Base-by-base conservation (phyloP, 2,113 vertebrate species). In the Microcebus lehilahytsara region DNA sequence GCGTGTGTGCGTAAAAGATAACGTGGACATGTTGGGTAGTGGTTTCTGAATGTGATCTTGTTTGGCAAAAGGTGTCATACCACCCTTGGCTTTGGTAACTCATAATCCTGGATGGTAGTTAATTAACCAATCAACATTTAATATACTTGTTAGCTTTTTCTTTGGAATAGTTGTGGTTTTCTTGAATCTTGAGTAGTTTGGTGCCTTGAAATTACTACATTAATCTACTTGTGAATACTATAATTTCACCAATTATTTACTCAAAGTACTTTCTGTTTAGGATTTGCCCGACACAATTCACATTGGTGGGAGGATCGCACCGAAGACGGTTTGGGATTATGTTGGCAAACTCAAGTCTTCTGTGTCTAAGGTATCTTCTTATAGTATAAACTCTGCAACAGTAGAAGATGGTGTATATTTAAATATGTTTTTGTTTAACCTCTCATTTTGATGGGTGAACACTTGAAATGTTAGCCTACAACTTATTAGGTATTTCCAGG, bases 291-390 rank as follows among this genome's bases (percentile, higher is more conserved):
- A 99, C 97, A 99, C 99, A 20, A 99, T 99, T 97, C 99, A 99
- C 90, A 99, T 99, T 34, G 99, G 99, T 69, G 99, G 99, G 89
- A 98, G 99, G 97, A 99, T 99, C 95, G 98, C 99, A 83, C 99
- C 99, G 77, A 98, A 99, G 98, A 99, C 99, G 6, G 99, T 99
- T 66, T 99, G 99, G 99, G 99, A 99, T 97, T 99, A 99, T 97
- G 99, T 99, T 91, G 99, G 99, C 96, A 99, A 99, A 98, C 99
- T 99, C 74, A 99, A 99, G 98, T 99, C 99, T 84, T 99, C 99
- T 6, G 90, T 99, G 83, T 99, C 99, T 93, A 99, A 99, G 99
- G 99, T 99, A 99, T 67, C 97, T 58, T 91, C 96, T 97, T 91
- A 49, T 92, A 95, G 95, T 96, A 56, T 34, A 7, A 46, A 90